phyloP scores from a whole-genome alignment of 1,140 invertebrate species.

The Coelopa frigida region DNA sequence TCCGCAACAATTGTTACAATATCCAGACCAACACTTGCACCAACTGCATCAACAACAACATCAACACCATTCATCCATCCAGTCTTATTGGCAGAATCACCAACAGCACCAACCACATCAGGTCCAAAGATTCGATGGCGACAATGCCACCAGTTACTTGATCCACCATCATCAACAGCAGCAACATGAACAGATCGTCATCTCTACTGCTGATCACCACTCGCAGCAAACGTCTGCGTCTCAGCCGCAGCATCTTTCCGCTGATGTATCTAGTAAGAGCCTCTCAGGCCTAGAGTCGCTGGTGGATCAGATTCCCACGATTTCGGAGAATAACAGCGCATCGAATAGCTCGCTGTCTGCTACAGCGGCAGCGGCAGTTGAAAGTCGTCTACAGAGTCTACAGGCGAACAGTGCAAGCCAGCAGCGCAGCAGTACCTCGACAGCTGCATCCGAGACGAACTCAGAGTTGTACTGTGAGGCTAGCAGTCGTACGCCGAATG shows the following conservation, averaged over 20 bases:
- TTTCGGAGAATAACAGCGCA: constrained; percentile 63
- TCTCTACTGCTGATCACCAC: not conserved
- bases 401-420: not conserved
- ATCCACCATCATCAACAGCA: not conserved
- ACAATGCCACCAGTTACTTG: not conserved
- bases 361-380: constrained; percentile 27
- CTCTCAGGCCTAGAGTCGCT: constrained; percentile 81
- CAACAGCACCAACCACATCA: constrained; percentile 49
- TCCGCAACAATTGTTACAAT: constrained; percentile 22
- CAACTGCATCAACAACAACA: constrained; percentile 22
- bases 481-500: too few relatives aligned
- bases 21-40: not conserved
- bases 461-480: too few relatives aligned
- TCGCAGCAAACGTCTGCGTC: not conserved
- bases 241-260: constrained; percentile 21
- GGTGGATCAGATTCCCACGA: constrained; percentile 85
- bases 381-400: constrained; percentile 19
- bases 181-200: constrained; percentile 8
- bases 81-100: constrained; percentile 47
- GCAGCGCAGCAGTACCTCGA: not conserved
- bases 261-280: constrained; percentile 78
- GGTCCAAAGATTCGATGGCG: constrained; percentile 52
- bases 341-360: constrained; percentile 12
- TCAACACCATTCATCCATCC: constrained; percentile 4
- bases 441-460: too few relatives aligned